Evolutionary conservation across 2,888 invertebrate genomes (phyloP), one percentile per base, ranked within the genome.

Genomic region (Gastrophysa polygoni): DNA sequence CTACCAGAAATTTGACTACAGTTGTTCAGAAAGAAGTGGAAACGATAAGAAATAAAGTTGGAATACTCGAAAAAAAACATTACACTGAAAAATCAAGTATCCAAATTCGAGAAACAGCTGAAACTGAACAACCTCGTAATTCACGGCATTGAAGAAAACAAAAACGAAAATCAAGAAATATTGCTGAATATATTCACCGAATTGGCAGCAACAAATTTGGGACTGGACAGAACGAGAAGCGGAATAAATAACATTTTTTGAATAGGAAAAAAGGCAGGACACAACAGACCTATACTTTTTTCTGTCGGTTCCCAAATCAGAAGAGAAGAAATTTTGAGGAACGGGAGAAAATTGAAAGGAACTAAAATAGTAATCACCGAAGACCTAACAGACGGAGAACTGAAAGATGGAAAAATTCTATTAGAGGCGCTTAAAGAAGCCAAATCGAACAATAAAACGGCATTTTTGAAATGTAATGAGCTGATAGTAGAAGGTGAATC

Each of bases 71-170:
- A 0, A 51, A 20, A 48, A 6, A 48, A 48, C 6, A 21, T 48
- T n/a, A 0, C 14, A 28, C 28, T 48, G 48, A 28, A 28, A n/a
- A 48, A 14, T 7, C 38, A 38, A 38, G 34, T 21, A 17, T 20
- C n/a, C 8, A 52, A 18, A 52, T 38, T 38, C 2, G 51, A 20
- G 20, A 54, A 54, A 44, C 54, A 16, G 44, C 11, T 44, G 24
- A 44, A 54, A 54, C 44, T 16, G 1, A 54, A 21, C 14, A 54
- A 55, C 28, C 43, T 28, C 17, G 44, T 55, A 18, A 28, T 55
- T 6, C 38, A 44, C 38, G 55, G 55, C n/a, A 55, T 55, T 14
- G 1, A 51, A 16, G 55, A 55, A 44, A 38, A 21, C 14, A 21
- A 55, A 21, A 55, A 44, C 34, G 43, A 55, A 44, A 50, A 21